These are phyloP conservation scores for Bolborhynchus lineola DNA, from an alignment of 2,113 vertebrate species.

Conservation along the genomic window DNA sequence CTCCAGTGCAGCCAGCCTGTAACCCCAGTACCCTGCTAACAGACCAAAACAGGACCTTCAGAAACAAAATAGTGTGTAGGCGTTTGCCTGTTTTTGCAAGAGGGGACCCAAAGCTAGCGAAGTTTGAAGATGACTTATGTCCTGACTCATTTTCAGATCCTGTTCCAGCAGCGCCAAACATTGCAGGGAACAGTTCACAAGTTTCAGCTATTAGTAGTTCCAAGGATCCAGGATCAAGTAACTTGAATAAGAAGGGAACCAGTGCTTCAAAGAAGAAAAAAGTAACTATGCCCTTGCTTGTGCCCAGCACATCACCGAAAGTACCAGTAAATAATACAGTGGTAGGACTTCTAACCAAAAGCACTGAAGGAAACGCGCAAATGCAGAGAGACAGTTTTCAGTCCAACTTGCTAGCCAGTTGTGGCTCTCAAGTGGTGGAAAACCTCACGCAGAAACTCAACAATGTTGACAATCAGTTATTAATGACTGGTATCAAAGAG, in stretches of 20 bases:
- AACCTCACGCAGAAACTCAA: conserved; percentile 78
- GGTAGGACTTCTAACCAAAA: conserved; percentile 65
- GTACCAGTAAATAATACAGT: conserved; percentile 58
- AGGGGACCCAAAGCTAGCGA: conserved; percentile 73
- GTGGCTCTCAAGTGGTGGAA: conserved; percentile 77
- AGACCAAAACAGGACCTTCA: conserved; percentile 71
- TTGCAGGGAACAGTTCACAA: conserved; percentile 60
- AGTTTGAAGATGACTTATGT: conserved; percentile 69
- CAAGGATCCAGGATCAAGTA: conserved; percentile 62
- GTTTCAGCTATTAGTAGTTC: conserved; percentile 79
- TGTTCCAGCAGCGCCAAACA: conserved; percentile 52
- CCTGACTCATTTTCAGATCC: conserved; percentile 69
- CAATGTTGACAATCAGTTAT: conserved; percentile 84
- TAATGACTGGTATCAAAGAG: conserved; percentile 81
- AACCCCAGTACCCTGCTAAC: conserved; percentile 62
- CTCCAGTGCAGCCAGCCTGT: conserved; percentile 68
- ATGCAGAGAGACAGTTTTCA: conserved; percentile 62
- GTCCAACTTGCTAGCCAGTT: conserved; percentile 68
- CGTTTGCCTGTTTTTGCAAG: conserved; percentile 63
- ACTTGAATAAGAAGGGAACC: conserved; percentile 75
- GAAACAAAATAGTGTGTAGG: conserved; percentile 71
- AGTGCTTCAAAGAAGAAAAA: conserved; percentile 78
- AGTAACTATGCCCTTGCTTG: conserved; percentile 53
- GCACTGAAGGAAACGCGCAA: conserved; percentile 57
- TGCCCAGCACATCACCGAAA: conserved; percentile 57